Conservation (phyloP, 2,888 invertebrate species). For the Drosophila koepferae region DNA sequence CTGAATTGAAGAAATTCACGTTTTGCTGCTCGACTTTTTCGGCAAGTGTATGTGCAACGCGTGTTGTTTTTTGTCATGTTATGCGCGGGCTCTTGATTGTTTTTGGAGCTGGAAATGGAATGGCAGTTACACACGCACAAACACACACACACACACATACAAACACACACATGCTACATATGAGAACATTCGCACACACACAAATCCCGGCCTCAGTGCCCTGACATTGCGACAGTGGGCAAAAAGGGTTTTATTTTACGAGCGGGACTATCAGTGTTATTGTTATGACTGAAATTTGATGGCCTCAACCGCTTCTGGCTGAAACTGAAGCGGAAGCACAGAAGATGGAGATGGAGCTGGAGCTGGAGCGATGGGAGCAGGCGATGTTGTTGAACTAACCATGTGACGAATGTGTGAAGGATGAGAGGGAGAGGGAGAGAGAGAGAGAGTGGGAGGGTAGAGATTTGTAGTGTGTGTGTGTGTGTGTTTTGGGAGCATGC, state of each 20-base stretch:
- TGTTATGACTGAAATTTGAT: constrained; percentile 80
- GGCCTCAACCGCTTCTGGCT: constrained; percentile 70
- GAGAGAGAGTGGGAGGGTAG: too few relatives aligned
- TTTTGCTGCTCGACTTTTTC: background rate
- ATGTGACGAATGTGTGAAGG: constrained; percentile 51
- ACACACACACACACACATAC: constrained; percentile 1
- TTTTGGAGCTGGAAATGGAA: constrained; percentile 65
- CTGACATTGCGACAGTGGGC: constrained; percentile 39
- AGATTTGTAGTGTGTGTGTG: background rate
- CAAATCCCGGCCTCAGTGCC: constrained; percentile 65
- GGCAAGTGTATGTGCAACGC: constrained; percentile 9
- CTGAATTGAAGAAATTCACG: background rate
- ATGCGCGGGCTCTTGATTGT: constrained; percentile 72
- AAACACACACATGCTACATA: constrained; percentile 11
- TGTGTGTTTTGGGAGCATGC: background rate
- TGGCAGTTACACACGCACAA: constrained; percentile 41
- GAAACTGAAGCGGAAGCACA: constrained; percentile 13
- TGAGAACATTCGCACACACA: constrained; percentile 40
- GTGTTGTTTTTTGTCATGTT: constrained; percentile 45
- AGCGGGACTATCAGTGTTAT: constrained; percentile 79
- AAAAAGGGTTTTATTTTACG: constrained; percentile 77
- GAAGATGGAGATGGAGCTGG: background rate
- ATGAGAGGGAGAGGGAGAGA: background rate
- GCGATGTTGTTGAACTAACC: constrained; percentile 36
- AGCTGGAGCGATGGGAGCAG: background rate